Conservation (phyloP, 1,140 invertebrate species). For the Melitaea cinxia region DNA sequence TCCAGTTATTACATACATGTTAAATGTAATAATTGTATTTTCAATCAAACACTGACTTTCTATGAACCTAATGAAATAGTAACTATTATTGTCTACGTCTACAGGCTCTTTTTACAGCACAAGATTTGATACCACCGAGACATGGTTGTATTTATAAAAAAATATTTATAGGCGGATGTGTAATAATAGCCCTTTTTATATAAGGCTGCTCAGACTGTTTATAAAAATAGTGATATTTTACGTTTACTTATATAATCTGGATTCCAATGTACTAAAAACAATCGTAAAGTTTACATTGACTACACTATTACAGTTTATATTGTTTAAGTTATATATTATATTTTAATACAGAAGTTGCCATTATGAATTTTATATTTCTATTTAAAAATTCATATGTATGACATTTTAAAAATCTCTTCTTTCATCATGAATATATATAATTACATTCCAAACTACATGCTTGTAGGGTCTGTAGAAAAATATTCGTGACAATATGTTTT, state of each 20-base stretch:
- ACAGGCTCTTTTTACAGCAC: constrained; percentile 47
- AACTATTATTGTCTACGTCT: constrained; percentile 57
- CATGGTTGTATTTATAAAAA: constrained; percentile 55
- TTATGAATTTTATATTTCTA: not conserved
- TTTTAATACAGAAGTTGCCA: too few species aligned
- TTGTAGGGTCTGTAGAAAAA: too few species aligned
- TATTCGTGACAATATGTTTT: too few species aligned
- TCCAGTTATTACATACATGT: not conserved
- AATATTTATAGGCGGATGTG: constrained; percentile 52
- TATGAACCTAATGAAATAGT: constrained; percentile 28
- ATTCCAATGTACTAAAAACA: not conserved
- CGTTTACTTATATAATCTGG: constrained; percentile 1
- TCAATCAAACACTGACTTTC: not conserved
- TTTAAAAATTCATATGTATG: not conserved
- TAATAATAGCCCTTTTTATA: constrained; percentile 17
- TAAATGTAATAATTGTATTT: not conserved
- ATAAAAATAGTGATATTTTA: constrained; percentile 24
- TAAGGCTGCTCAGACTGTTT: constrained; percentile 20
- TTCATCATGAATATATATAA: too few species aligned
- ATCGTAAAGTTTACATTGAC: not conserved
- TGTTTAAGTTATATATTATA: too few species aligned
- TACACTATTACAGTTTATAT: not conserved
- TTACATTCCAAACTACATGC: too few species aligned
- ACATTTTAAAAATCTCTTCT: not conserved
- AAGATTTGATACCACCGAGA: constrained; percentile 39